Conservation (phyloP, 2,888 invertebrate species). For the Molanna angustata region DNA sequence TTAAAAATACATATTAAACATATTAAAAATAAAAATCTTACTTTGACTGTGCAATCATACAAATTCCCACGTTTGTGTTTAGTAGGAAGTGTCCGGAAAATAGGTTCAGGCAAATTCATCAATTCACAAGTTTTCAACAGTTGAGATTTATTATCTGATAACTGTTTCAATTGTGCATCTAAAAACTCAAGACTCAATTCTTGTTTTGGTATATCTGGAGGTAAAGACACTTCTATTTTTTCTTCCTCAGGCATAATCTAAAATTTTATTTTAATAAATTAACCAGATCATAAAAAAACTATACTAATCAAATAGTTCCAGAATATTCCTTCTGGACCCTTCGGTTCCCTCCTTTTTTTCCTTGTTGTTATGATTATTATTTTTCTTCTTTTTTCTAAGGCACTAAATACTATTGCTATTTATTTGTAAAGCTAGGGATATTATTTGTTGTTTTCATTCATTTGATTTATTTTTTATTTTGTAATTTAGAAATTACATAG, state of each 20-base stretch:
- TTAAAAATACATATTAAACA: too few species aligned
- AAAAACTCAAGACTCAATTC: background rate
- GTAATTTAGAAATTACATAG: too few species aligned
- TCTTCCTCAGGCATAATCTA: background rate
- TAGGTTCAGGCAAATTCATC: conserved; percentile 46
- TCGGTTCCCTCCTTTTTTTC: too few species aligned
- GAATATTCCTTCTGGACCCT: background rate
- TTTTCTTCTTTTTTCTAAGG: too few species aligned
- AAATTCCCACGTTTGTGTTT: conserved; percentile 39
- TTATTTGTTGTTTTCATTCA: too few species aligned
- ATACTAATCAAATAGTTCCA: background rate
- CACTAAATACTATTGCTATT: too few species aligned
- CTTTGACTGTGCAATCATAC: conserved; percentile 48
- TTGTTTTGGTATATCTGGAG: background rate
- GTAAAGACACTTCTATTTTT: background rate
- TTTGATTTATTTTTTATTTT: too few species aligned
- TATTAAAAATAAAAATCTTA: too few species aligned
- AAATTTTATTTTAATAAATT: background rate
- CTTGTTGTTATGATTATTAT: too few species aligned
- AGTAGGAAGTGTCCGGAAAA: conserved; percentile 43
- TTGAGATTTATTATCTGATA: conserved; percentile 20
- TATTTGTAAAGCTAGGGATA: too few species aligned
- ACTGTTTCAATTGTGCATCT: background rate
- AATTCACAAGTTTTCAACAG: conserved; percentile 35
- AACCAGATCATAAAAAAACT: background rate